Evolutionary conservation across 1,140 invertebrate genomes (phyloP).

Genomic region (Oryzaephilus surinamensis): DNA sequence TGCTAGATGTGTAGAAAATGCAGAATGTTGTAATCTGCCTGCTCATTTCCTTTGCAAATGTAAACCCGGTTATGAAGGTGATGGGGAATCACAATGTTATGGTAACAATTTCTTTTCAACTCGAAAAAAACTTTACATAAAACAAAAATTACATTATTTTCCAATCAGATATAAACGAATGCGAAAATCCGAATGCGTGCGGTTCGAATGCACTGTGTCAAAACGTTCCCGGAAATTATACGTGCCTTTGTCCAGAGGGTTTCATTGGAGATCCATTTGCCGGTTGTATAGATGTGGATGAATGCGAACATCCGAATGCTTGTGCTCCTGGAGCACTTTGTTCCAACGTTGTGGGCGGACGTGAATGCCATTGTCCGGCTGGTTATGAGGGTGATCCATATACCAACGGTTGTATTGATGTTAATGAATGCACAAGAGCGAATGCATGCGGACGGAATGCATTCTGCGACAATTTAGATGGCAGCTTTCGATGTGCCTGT

Average conservation of each 20-base stretch:
- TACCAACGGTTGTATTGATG: conserved; percentile 53
- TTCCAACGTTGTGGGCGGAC: conserved; percentile 64
- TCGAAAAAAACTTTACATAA: conserved; percentile 4
- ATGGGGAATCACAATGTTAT: conserved; percentile 72
- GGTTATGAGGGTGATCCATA: conserved; percentile 45
- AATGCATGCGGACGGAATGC: conserved; percentile 61
- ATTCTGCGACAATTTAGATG: conserved; percentile 59
- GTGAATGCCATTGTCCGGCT: conserved; percentile 70
- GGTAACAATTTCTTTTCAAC: conserved; percentile 38
- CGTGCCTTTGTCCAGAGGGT: conserved; percentile 71
- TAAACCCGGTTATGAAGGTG: conserved; percentile 77
- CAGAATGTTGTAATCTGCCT: conserved; percentile 89
- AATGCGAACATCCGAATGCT: conserved; percentile 59
- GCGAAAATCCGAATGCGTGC: conserved; percentile 62
- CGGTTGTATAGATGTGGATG: conserved; percentile 73
- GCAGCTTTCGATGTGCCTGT: conserved; percentile 63
- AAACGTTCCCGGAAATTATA: conserved; percentile 81
- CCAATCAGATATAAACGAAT: conserved; percentile 75
- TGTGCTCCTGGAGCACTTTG: conserved; percentile 73
- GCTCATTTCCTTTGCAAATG: conserved; percentile 92
- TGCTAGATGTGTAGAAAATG: conserved; percentile 76
- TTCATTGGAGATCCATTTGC: conserved; percentile 79
- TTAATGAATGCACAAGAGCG: conserved; percentile 56
- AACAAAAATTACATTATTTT: conserved; percentile 1
- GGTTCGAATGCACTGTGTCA: conserved; percentile 69